A percentile compares a stretch with the other conserved stretches of the same genome.
These are phyloP conservation scores for Nothocercus julius DNA, from an alignment of 2,113 vertebrate species.

Conservation along the genomic window DNA sequence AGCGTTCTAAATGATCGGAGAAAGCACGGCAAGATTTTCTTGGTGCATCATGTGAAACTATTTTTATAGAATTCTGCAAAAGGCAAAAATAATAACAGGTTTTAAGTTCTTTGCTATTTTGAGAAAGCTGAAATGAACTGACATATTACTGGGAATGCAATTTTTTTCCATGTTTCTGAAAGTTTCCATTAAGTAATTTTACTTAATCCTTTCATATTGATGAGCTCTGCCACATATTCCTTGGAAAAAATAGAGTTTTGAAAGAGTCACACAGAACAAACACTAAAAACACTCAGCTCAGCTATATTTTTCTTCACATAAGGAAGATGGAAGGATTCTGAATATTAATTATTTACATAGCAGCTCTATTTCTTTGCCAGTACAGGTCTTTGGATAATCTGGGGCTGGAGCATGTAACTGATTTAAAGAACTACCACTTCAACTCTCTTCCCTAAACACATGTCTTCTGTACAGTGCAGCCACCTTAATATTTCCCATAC, in stretches of 20 bases:
- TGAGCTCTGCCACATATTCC: neutral
- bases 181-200: conserved; percentile 21
- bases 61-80: conserved; percentile 15
- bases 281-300: neutral
- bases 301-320: neutral
- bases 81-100: conserved; percentile 34
- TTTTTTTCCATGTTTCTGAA: conserved; percentile 28
- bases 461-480: neutral
- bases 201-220: neutral
- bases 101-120: conserved; percentile 21
- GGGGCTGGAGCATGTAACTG: neutral
- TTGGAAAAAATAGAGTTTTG: neutral
- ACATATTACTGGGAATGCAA: neutral
- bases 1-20: neutral
- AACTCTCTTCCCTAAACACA: neutral
- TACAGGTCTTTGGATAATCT: neutral
- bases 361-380: neutral
- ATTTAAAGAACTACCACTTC: neutral
- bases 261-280: neutral
- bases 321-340: neutral
- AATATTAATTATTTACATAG: neutral
- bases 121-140: conserved; percentile 26
- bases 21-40: neutral
- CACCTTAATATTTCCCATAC: neutral
- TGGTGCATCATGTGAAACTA: conserved; percentile 10